phyloP scores from a whole-genome alignment of 2,888 invertebrate genomes.

The Hypolimnas misippus region DNA sequence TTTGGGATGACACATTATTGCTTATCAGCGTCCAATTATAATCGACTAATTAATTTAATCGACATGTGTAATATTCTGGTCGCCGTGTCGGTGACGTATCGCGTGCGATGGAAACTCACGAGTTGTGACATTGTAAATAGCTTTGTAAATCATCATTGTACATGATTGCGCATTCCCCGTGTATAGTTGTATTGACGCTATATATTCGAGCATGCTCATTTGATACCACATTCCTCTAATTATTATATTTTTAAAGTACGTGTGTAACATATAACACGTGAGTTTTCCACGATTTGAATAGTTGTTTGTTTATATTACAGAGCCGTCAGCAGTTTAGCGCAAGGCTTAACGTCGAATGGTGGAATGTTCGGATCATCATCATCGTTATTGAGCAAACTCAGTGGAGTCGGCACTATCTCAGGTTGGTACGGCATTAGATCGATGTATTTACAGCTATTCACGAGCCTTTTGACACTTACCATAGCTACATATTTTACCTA shows the following conservation, averaged over 20 bases:
- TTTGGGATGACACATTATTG: no score
- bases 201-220: slow-evolving; percentile 58
- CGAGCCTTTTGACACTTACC: slow-evolving; percentile 30
- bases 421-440: slow-evolving; percentile 61
- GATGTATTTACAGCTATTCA: slow-evolving; percentile 42
- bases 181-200: slow-evolving; percentile 59
- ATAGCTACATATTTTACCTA: background rate
- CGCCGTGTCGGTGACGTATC: slow-evolving; percentile 11
- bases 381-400: slow-evolving; percentile 83
- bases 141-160: slow-evolving; percentile 57
- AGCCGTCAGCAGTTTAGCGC: slow-evolving; percentile 81
- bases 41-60: no score
- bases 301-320: slow-evolving; percentile 67
- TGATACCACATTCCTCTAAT: slow-evolving; percentile 43
- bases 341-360: slow-evolving; percentile 85
- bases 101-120: slow-evolving; percentile 25
- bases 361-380: slow-evolving; percentile 91
- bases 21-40: no score
- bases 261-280: slow-evolving; percentile 29
- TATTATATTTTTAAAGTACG: slow-evolving; percentile 44
- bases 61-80: background rate
- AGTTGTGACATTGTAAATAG: slow-evolving; percentile 63
- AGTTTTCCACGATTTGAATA: slow-evolving; percentile 37
- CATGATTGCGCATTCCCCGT: slow-evolving; percentile 51
- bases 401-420: slow-evolving; percentile 81